A percentile compares a stretch with the other conserved stretches of the same genome.
These are phyloP conservation scores for Micropoecilia bifurca DNA, from an alignment of 2,797 vertebrate species.

Conservation along the genomic window DNA sequence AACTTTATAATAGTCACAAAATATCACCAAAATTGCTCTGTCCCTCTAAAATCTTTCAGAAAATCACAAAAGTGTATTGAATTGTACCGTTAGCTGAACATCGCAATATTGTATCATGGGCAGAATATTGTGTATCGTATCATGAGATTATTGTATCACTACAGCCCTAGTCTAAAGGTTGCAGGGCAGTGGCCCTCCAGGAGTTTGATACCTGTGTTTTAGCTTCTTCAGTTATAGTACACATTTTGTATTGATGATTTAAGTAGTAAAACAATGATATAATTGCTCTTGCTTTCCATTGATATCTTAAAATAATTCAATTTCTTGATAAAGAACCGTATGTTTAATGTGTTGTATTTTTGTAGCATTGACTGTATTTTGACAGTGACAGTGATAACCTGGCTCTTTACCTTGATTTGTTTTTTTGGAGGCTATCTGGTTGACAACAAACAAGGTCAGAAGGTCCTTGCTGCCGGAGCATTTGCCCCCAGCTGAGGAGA, in stretches of 20 bases:
- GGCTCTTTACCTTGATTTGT: slow-evolving; percentile 77
- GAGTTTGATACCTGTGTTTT: not conserved
- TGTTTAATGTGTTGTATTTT: not conserved
- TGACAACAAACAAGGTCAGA: slow-evolving; percentile 90
- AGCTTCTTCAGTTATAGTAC: not conserved
- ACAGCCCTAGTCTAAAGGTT: too few relatives aligned
- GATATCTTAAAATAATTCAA: not conserved
- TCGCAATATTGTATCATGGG: too few relatives aligned
- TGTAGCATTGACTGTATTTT: not conserved
- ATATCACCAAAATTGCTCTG: too few relatives aligned
- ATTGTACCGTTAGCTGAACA: too few relatives aligned
- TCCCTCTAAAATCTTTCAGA: too few relatives aligned
- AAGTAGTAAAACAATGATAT: not conserved
- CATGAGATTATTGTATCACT: too few relatives aligned
- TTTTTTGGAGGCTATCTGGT: slow-evolving; percentile 91
- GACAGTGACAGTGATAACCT: not conserved
- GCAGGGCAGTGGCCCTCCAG: too few relatives aligned
- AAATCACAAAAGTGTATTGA: too few relatives aligned
- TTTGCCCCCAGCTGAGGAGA: slow-evolving; percentile 53
- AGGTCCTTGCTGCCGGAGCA: slow-evolving; percentile 87
- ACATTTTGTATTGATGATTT: not conserved
- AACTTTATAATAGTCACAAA: too few relatives aligned
- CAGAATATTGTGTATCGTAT: too few relatives aligned
- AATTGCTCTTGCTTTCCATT: not conserved
- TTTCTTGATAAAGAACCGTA: not conserved